A percentile compares a stretch with the other conserved stretches of the same genome.
phyloP scores from a whole-genome alignment of 1,140 invertebrate genomes.

The Hypothenemus hampei region DNA sequence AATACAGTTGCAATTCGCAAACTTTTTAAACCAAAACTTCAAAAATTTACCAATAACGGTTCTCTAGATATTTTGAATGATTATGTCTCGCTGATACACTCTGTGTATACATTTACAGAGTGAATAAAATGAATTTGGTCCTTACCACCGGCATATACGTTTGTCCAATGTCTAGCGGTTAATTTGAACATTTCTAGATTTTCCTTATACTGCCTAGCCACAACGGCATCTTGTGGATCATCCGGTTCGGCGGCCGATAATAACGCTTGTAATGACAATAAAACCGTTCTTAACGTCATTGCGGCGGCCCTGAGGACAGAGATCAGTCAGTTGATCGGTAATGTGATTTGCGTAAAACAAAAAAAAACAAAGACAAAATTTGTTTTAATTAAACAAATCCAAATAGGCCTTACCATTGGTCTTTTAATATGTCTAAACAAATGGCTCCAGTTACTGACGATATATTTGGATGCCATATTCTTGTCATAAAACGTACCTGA shows the following conservation, averaged over 20 bases:
- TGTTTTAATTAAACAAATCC: slow-evolving; percentile 3
- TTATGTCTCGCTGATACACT: too few species aligned
- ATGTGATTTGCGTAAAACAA: too few species aligned
- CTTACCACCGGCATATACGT: slow-evolving; percentile 82
- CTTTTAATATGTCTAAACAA: slow-evolving; percentile 98
- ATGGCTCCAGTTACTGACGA: slow-evolving; percentile 98
- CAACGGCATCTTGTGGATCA: slow-evolving; percentile 96
- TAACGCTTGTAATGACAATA: slow-evolving; percentile 88
- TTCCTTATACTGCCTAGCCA: slow-evolving; percentile 93
- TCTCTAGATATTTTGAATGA: too few species aligned
- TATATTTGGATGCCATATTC: slow-evolving; percentile 99
- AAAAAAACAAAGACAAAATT: too few species aligned
- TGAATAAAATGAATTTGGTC: too few species aligned
- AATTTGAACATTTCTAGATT: slow-evolving; percentile 77
- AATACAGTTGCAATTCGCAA: too few species aligned
- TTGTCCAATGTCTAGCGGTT: slow-evolving; percentile 94
- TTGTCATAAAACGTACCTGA: slow-evolving; percentile 88
- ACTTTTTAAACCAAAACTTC: too few species aligned
- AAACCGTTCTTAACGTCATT: slow-evolving; percentile 93
- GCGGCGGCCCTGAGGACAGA: slow-evolving; percentile 93
- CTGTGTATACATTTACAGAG: too few species aligned
- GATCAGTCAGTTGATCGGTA: background rate
- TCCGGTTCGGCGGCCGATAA: slow-evolving; percentile 91
- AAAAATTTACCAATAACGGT: too few species aligned
- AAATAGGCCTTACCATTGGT: slow-evolving; percentile 76